A percentile compares a stretch with the other conserved stretches of the same genome.
phyloP scores from a whole-genome alignment of 92 coral and sea anemone species.

The Metridium senile region DNA sequence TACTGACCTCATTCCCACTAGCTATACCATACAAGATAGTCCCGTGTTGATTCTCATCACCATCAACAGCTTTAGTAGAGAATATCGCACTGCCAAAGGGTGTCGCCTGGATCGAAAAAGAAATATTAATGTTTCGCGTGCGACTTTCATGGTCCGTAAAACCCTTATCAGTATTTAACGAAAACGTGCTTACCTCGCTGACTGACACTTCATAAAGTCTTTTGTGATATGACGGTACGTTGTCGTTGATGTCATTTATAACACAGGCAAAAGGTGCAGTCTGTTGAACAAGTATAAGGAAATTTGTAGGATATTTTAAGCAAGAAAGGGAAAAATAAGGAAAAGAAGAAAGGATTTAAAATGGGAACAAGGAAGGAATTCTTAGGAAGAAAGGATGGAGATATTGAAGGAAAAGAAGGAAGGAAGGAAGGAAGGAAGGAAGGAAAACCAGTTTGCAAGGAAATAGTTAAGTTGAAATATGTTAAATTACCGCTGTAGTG shows the following conservation, averaged over 20 bases:
- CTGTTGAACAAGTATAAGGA: not conserved
- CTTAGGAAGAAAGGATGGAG: no score
- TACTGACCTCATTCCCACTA: slow-evolving; percentile 39
- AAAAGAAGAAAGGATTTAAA: not conserved
- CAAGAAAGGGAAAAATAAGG: not conserved
- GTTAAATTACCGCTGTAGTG: not conserved
- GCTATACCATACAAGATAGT: slow-evolving; percentile 10
- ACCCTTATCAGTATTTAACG: no score
- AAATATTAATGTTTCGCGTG: not conserved
- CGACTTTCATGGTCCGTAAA: not conserved
- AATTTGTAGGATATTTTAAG: not conserved
- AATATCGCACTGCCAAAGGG: not conserved
- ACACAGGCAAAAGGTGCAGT: slow-evolving; percentile 8
- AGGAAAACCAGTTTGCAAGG: not conserved
- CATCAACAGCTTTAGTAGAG: slow-evolving; percentile 9
- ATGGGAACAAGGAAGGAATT: no score
- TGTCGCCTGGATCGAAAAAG: not conserved
- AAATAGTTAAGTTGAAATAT: not conserved
- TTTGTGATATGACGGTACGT: slow-evolving; percentile 15
- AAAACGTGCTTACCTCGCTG: slow-evolving; percentile 19
- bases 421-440: no score
- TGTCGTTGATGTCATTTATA: slow-evolving; percentile 31
- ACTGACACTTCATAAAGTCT: slow-evolving; percentile 12
- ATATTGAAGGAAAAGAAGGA: no score
- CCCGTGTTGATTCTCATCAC: not conserved